Conservation (phyloP, 2,797 vertebrate species). For the Enoplosus armatus region DNA sequence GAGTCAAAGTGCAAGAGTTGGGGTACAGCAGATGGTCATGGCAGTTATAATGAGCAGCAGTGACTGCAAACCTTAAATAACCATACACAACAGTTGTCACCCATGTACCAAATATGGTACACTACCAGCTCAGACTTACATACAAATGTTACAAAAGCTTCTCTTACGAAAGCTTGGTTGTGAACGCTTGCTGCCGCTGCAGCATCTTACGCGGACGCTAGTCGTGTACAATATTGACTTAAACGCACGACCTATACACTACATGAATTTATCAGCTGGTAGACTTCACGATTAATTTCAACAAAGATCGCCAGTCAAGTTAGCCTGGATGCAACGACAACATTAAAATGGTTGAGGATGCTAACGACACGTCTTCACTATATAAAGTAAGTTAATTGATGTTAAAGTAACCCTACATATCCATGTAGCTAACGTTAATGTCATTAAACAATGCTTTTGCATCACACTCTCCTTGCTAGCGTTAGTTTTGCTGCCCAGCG, state of each 20-base stretch:
- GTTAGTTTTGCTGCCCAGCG: not conserved
- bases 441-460: not conserved
- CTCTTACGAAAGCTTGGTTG: conserved; percentile 45
- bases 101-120: conserved; percentile 30
- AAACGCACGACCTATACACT: not conserved
- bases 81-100: conserved; percentile 26
- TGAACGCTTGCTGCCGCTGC: not conserved
- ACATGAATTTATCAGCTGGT: not conserved
- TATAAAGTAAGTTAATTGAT: not conserved
- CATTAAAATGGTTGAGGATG: not conserved
- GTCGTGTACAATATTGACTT: not conserved
- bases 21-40: not conserved
- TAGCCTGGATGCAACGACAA: too few relatives aligned
- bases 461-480: not conserved
- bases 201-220: not conserved
- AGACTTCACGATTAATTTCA: not conserved
- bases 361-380: not conserved
- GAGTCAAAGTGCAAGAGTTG: not conserved
- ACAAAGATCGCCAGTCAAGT: not conserved
- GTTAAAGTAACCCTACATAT: too few relatives aligned
- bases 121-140: not conserved
- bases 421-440: not conserved
- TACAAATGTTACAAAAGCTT: conserved; percentile 48
- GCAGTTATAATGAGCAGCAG: not conserved
- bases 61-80: conserved; percentile 36